Percentiles rank a stretch among this genome's conserved stretches.
These are phyloP conservation scores for Macropodus opercularis DNA, from an alignment of 2,797 vertebrate species.

Conservation along the genomic window DNA sequence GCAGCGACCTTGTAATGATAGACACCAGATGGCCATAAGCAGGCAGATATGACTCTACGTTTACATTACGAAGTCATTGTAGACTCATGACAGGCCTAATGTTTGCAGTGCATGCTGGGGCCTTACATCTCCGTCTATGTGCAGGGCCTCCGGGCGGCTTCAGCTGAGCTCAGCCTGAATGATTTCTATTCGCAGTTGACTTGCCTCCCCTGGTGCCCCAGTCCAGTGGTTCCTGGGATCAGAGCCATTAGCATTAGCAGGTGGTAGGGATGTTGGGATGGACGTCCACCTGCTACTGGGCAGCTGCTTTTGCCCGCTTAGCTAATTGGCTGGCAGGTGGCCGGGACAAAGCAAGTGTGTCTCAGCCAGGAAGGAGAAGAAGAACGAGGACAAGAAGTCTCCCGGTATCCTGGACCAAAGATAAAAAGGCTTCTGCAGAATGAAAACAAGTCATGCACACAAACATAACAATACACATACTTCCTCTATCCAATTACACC, in stretches of 20 bases:
- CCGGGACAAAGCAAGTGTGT: slow-evolving; percentile 51
- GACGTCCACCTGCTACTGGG: slow-evolving; percentile 74
- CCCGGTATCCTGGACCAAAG: slow-evolving; percentile 62
- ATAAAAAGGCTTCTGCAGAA: slow-evolving; percentile 70
- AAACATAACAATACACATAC: slow-evolving; percentile 3
- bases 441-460: slow-evolving; percentile 43
- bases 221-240: slow-evolving; percentile 63
- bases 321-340: slow-evolving; percentile 82
- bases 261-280: slow-evolving; percentile 67
- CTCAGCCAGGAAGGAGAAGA: slow-evolving; percentile 59
- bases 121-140: background rate
- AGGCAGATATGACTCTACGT: background rate
- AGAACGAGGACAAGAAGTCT: slow-evolving; percentile 65
- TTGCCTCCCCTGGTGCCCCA: slow-evolving; percentile 32
- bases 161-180: slow-evolving; percentile 16
- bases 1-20: background rate
- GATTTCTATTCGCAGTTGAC: slow-evolving; percentile 53
- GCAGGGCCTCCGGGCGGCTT: slow-evolving; percentile 2
- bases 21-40: background rate
- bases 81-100: background rate
- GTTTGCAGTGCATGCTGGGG: background rate
- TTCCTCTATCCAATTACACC: slow-evolving; percentile 5
- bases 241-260: slow-evolving; percentile 77
- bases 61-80: background rate
- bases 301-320: slow-evolving; percentile 75